A percentile compares a stretch with the other conserved stretches of the same genome.
These are phyloP conservation scores for Perizoma flavofasciatum DNA, from an alignment of 2,888 invertebrate genomes.

Conservation along the genomic window DNA sequence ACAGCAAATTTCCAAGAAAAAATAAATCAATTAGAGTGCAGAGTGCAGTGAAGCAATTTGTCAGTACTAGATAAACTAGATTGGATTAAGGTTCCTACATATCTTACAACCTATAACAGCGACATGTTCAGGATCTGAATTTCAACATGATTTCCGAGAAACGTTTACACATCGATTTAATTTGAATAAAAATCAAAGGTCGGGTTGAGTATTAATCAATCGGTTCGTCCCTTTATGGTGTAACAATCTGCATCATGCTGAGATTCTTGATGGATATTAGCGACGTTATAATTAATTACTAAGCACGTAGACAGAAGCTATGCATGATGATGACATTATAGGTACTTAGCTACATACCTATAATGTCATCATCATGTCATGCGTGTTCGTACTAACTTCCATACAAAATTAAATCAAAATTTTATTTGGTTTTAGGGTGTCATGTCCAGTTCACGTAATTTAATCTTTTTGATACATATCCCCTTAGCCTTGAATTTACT, in stretches of 20 bases:
- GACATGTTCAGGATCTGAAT: slow-evolving; percentile 21
- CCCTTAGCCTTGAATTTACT: no score
- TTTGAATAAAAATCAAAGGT: slow-evolving; percentile 32
- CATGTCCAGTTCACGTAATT: no score
- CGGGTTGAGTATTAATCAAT: slow-evolving; percentile 33
- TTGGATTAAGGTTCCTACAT: slow-evolving; percentile 6
- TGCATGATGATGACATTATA: not conserved
- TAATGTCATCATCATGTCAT: no score
- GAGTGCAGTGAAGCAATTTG: not conserved
- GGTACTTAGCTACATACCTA: not conserved
- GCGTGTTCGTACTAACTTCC: no score
- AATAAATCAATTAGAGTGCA: no score
- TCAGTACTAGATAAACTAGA: not conserved
- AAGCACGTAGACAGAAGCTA: not conserved
- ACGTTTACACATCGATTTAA: slow-evolving; percentile 22
- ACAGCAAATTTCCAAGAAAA: not conserved
- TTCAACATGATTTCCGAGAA: slow-evolving; percentile 5
- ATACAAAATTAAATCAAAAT: no score
- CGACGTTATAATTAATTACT: slow-evolving; percentile 5
- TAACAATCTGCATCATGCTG: slow-evolving; percentile 29
- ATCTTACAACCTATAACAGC: slow-evolving; percentile 1
- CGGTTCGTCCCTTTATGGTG: slow-evolving; percentile 17
- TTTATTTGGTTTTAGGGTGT: no score
- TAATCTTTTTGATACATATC: no score
- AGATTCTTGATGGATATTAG: slow-evolving; percentile 8